Percentiles rank a stretch among this genome's conserved stretches.
These are phyloP conservation scores for Cheilosia vulpina DNA, from an alignment of 2,888 invertebrate genomes.

Conservation along the genomic window DNA sequence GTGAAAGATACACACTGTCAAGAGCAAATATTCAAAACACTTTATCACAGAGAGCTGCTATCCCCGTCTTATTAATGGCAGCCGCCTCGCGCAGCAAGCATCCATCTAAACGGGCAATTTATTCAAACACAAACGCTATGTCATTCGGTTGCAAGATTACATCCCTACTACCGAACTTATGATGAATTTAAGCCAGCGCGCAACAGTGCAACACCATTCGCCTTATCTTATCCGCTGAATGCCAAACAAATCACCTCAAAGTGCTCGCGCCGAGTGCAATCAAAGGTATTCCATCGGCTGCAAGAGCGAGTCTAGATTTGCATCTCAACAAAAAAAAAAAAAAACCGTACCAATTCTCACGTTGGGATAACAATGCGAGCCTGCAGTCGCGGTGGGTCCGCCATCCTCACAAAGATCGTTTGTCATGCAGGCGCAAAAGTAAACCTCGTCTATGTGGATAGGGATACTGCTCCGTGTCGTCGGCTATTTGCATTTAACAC, in stretches of 20 bases:
- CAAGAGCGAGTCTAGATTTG: constrained; percentile 44
- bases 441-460: constrained; percentile 36
- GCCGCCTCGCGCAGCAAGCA: constrained; percentile 20
- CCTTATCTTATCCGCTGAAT: constrained; percentile 70
- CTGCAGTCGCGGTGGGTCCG: constrained; percentile 1
- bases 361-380: constrained; percentile 68
- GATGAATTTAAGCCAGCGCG: constrained; percentile 34
- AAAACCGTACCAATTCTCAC: constrained; percentile 68
- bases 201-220: background rate
- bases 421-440: constrained; percentile 59
- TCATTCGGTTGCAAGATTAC: constrained; percentile 54
- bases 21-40: constrained; percentile 54
- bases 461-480: background rate
- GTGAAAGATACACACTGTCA: constrained; percentile 51
- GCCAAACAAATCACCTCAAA: constrained; percentile 72
- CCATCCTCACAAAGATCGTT: constrained; percentile 52
- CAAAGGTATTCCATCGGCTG: constrained; percentile 67
- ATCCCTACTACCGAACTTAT: constrained; percentile 17
- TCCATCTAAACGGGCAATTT: constrained; percentile 55
- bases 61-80: background rate
- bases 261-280: constrained; percentile 54
- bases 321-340: constrained; percentile 56
- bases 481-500: constrained; percentile 71
- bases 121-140: constrained; percentile 59
- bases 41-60: constrained; percentile 38